Percentiles rank a stretch among this genome's conserved stretches.
phyloP scores from a whole-genome alignment of 1,140 invertebrate species.

The Goniozus legneri region DNA sequence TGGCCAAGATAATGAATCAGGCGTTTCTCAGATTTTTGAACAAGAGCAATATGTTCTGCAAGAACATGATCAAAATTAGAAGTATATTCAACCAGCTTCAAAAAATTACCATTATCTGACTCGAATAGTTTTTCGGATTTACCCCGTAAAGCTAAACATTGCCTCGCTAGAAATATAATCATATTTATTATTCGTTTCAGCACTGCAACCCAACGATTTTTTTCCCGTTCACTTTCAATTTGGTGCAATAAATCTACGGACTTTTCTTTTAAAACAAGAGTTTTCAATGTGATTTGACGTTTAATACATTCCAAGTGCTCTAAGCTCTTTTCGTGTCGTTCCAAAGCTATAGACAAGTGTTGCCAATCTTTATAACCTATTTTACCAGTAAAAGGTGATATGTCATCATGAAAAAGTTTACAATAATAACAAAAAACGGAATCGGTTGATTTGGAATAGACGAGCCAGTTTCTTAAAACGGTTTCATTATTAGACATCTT shows the following conservation, averaged over 20 bases:
- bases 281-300: not conserved
- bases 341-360: not conserved
- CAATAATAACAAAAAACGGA: not conserved
- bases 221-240: not conserved
- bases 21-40: not conserved
- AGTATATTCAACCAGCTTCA: constrained; percentile 3
- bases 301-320: not conserved
- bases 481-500: not conserved
- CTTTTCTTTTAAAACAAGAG: not conserved
- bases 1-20: not conserved
- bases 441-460: not conserved
- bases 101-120: constrained; percentile 10
- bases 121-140: constrained; percentile 8
- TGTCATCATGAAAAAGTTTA: not conserved
- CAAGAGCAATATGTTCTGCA: not conserved
- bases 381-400: not conserved
- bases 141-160: constrained; percentile 15
- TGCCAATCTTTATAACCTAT: not conserved
- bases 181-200: constrained; percentile 3
- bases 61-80: not conserved
- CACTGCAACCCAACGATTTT: not conserved
- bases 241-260: not conserved
- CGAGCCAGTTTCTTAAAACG: not conserved
- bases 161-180: constrained; percentile 8
- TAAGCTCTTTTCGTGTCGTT: not conserved